A percentile compares a stretch with the other conserved stretches of the same genome.
These are phyloP conservation scores for Meloe dianella DNA, from an alignment of 2,888 invertebrate genomes.

Conservation along the genomic window DNA sequence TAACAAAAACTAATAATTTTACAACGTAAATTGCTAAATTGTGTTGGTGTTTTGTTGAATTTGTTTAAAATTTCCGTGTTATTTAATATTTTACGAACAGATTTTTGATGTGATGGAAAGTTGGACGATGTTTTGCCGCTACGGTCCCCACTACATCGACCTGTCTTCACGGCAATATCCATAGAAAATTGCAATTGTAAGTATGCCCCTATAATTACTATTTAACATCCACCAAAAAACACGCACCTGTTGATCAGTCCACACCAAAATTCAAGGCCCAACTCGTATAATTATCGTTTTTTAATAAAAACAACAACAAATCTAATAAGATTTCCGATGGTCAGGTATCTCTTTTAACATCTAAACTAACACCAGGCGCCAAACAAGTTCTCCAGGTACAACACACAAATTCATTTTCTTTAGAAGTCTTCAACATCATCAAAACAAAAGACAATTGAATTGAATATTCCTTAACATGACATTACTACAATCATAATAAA, in stretches of 20 bases:
- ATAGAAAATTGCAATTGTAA: constrained; percentile 52
- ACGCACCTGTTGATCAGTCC: background rate
- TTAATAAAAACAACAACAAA: background rate
- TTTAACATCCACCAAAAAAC: background rate
- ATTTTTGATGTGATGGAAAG: constrained; percentile 55
- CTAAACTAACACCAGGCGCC: constrained; percentile 1
- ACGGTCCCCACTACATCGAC: constrained; percentile 42
- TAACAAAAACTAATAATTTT: constrained; percentile 6
- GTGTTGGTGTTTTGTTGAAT: background rate
- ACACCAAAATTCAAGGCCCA: background rate
- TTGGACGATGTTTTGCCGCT: constrained; percentile 48
- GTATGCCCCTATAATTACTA: constrained; percentile 31
- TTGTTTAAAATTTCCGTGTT: constrained; percentile 40
- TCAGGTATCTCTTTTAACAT: constrained; percentile 1
- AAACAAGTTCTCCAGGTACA: constrained; percentile 7
- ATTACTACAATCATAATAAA: too few species aligned
- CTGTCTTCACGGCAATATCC: constrained; percentile 47
- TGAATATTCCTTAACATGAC: too few species aligned
- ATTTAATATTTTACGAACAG: constrained; percentile 52
- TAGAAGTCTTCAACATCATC: background rate
- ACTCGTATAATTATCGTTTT: background rate
- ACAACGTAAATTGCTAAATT: background rate
- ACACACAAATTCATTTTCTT: constrained; percentile 6
- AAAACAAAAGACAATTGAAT: background rate
- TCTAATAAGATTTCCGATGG: background rate